Evolutionary conservation across 2,888 invertebrate species (phyloP).

Genomic region (Cephus rjabovi): DNA sequence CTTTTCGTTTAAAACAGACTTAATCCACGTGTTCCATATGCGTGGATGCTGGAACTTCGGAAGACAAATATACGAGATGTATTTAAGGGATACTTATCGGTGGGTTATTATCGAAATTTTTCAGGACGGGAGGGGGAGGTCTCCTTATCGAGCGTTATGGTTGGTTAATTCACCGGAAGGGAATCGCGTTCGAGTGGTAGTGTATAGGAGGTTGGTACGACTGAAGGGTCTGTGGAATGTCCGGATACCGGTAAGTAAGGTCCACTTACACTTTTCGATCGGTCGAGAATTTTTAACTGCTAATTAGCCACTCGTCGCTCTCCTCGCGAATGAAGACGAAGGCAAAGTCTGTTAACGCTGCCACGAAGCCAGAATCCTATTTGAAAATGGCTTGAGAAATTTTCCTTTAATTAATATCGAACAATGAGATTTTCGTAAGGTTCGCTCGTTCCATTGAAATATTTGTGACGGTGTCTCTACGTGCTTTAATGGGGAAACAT

Average conservation of each 20-base stretch:
- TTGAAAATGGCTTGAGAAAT: constrained; percentile 27
- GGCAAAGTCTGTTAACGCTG: background rate
- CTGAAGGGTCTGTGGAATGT: constrained; percentile 14
- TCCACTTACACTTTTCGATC: constrained; percentile 26
- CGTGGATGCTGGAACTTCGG: no score
- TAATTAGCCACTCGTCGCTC: constrained; percentile 44
- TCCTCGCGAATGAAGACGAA: background rate
- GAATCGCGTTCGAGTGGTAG: background rate
- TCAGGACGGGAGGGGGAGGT: background rate
- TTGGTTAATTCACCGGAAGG: background rate
- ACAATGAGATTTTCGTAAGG: constrained; percentile 33
- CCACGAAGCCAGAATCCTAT: background rate
- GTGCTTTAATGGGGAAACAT: no score
- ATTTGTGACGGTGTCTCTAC: no score
- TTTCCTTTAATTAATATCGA: constrained; percentile 48
- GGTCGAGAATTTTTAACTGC: constrained; percentile 31
- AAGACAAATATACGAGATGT: no score
- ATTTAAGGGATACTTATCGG: no score
- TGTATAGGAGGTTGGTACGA: background rate
- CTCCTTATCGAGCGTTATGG: background rate
- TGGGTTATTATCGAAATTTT: constrained; percentile 19
- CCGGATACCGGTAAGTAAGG: constrained; percentile 12
- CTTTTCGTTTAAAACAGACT: no score
- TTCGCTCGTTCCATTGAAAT: no score
- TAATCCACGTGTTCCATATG: no score